phyloP scores from a whole-genome alignment of 2,888 invertebrate genomes.

The Oxyscelio sp. region DNA sequence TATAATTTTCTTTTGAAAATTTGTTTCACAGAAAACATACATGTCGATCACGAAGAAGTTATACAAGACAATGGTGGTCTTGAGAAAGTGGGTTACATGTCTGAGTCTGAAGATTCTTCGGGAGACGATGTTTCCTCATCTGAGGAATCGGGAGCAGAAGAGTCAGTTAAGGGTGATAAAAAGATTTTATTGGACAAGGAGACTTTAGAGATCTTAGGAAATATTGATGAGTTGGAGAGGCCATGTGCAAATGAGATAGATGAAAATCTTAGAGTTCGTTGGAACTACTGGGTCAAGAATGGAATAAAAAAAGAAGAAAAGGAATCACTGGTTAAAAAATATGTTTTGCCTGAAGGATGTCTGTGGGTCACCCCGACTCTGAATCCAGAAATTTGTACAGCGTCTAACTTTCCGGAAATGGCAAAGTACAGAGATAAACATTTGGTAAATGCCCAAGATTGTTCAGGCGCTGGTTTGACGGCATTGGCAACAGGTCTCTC shows the following conservation, averaged over 20 bases:
- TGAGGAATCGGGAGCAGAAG: too few species aligned
- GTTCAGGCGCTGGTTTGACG: conserved; percentile 41
- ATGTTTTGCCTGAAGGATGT: neutral
- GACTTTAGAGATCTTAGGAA: neutral
- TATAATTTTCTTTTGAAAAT: too few species aligned
- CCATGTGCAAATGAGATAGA: too few species aligned
- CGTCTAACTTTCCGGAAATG: conserved; percentile 35
- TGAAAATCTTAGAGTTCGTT: neutral
- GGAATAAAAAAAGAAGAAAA: conserved; percentile 36
- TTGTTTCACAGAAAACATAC: too few species aligned
- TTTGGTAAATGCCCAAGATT: conserved; percentile 38
- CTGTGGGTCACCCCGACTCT: conserved; percentile 21
- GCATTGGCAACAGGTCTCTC: conserved; percentile 43
- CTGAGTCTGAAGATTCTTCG: too few species aligned
- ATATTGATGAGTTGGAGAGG: neutral
- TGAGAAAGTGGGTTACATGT: too few species aligned
- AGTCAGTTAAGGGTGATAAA: too few species aligned
- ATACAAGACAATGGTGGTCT: too few species aligned
- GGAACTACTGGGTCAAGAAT: conserved; percentile 12
- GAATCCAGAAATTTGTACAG: conserved; percentile 46
- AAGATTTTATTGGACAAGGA: too few species aligned
- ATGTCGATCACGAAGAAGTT: too few species aligned
- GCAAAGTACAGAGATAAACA: conserved; percentile 62
- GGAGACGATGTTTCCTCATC: too few species aligned
- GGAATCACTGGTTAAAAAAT: neutral